Base-by-base conservation (phyloP, 2,888 invertebrate species). In the Zaprionus bogoriensis region DNA sequence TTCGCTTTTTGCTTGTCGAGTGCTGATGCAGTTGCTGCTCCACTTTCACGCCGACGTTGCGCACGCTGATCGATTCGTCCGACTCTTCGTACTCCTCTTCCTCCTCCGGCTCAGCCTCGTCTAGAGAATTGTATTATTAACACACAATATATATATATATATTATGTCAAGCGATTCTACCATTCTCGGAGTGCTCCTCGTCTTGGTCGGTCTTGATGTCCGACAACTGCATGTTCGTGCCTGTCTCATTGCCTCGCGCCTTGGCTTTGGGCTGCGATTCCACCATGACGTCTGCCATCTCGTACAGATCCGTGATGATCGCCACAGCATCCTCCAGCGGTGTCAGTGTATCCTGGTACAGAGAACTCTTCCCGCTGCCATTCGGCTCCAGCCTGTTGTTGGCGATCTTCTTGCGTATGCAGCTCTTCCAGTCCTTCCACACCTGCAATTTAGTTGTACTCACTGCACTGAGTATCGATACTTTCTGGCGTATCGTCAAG, bases 351-450 rank as follows among this genome's bases (percentile, higher is more conserved):
- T 79, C 78, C 38, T 82, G 83, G 22, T 79, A 79, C 0, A 79
- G 39, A 0, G 80, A 63, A 3, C 60, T 72, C 3, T 80, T 82
- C 3, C 78, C 83, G 4, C 61, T 72, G 10, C 46, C 60, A 25
- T 67, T 80, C 1, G 80, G 63, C 4, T 79, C 79, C 25, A 79
- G 30, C 2, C 78, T 54, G 47, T 83, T 79, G 44, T 58, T 73
- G 1, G 73, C 69, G 25, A 79, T 79, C 44, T 79, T 79, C 32
- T 77, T 79, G 14, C 75, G 67, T n/a, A 79, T 80, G 62, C 77
- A 75, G 14, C 62, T 77, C 32, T 77, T 79, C 79, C 79, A 79
- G 32, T 79, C 79, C 42, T 83, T 83, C 79, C 79, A 79, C 1
- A 83, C 79, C 77, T 78, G 14, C 9, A 3, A 17, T 4, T 17